These are phyloP conservation scores for Hesperia comma DNA, from an alignment of 2,888 invertebrate species.

Conservation along the genomic window DNA sequence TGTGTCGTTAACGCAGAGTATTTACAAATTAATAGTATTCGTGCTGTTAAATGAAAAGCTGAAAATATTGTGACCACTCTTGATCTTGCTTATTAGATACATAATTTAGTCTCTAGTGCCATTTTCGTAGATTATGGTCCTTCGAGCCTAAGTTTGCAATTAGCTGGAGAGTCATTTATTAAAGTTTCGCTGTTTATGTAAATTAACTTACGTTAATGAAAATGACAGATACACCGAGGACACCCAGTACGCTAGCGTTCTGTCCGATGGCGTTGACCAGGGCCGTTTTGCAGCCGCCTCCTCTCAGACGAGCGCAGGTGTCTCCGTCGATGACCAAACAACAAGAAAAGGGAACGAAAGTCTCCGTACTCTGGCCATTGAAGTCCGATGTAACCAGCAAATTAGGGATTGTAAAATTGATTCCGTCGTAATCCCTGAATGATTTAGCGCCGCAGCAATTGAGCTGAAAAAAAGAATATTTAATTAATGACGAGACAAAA, in stretches of 20 bases:
- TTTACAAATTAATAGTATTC: no score
- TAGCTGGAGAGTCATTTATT: no score
- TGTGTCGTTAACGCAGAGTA: no score
- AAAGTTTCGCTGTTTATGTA: neutral
- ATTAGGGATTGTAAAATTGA: slow-evolving; percentile 63
- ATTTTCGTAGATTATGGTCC: no score
- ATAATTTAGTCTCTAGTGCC: no score
- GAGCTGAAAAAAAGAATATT: slow-evolving; percentile 63
- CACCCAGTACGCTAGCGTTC: slow-evolving; percentile 71
- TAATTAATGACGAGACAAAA: no score
- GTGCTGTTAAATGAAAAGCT: no score
- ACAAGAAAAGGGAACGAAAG: slow-evolving; percentile 63
- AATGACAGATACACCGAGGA: slow-evolving; percentile 76
- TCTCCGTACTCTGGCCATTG: slow-evolving; percentile 49
- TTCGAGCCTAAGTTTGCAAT: no score
- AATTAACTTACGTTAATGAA: slow-evolving; percentile 68
- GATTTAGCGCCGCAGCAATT: slow-evolving; percentile 71
- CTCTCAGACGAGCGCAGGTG: slow-evolving; percentile 57
- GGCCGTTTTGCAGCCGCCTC: slow-evolving; percentile 60
- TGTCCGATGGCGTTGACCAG: slow-evolving; percentile 62
- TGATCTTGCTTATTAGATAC: no score
- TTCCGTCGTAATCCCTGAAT: slow-evolving; percentile 62
- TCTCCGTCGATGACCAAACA: slow-evolving; percentile 51
- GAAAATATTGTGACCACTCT: no score
- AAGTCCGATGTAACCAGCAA: slow-evolving; percentile 53